Evolutionary conservation across 1,140 invertebrate species (phyloP), one percentile per base, ranked within the genome.

Genomic region (Aphelenchoides avenae): DNA sequence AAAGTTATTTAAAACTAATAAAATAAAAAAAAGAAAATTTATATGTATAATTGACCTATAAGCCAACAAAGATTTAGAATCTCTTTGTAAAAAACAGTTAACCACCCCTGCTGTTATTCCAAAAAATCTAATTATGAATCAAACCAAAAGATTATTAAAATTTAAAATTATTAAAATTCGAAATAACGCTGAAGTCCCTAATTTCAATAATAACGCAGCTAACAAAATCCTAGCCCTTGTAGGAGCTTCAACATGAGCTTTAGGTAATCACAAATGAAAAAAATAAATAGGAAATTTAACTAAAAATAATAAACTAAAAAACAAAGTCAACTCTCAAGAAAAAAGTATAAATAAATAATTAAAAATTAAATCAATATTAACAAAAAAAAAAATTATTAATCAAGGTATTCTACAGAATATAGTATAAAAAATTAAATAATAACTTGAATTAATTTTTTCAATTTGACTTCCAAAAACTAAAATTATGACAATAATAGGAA

Each of bases 231-330:
- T 85, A 4, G 84, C 84, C 43, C 80, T 80, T 75, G 85, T 71
- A n/a, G 85, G 84, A 64, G 84, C 84, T 71, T 86, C 84, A 20
- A 86, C 84, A 84, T 86, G 85, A 80, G 84, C 85, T 52, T 85
- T 85, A 46, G 84, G 84, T 48, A 86, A 77, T 76, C 85, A 86
- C 69, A 85, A 79, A 83, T 86, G 85, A 79, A 84, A 60, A 70
- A 82, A 78, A 83, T 81, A 85, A 77, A 85, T 82, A 22, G 85
- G 85, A 68, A 85, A 80, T 80, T 86, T 86, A 48, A 85, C 80
- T 78, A 85, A 81, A 84, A 86, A 85, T 63, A 81, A 79, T 56
- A 82, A 63, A 68, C 81, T 77, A 77, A 57, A 5, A 60, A 84
- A 78, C 70, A 69, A 74, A 66, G 81, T 70, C 79, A 80, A 82